Base-by-base conservation (phyloP, 1,140 invertebrate genomes). In the Ostrea denselamellosa region DNA sequence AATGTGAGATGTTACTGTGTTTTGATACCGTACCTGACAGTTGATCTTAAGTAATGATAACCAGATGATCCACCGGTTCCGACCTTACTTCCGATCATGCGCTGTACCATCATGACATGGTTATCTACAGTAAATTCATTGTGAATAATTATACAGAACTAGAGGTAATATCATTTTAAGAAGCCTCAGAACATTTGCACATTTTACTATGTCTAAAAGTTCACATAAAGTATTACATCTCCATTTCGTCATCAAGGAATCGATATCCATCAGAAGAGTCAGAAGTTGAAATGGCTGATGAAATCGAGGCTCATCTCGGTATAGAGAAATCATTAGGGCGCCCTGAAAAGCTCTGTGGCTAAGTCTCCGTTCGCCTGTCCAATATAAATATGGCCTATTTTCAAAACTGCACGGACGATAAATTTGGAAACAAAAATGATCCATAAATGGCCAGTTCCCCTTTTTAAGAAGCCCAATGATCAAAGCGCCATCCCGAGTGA, bases 211-310 rank as follows among this genome's bases (percentile, higher is more conserved):
- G 34, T 9, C 8, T n/a, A 14, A 14, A 62, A n/a, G 14, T 62
- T 12, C 7, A 62, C 58, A n/a, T 17, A n/a, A 34, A 77, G 9
- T 34, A 97, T 97, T 96, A 99, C 99, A 99, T 95, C 99, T 96
- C 99, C 99, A 99, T 95, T 99, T 99, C n/a, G 98, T 99, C 90
- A 99, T 98, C 83, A 99, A 96, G 1, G 98, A 98, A 95, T 99
- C 99, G 54, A 99, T 99, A 94, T 99, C 98, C 97, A 99, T 99
- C 1, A 99, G 96, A 7, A 98, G 96, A 0, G 97, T 98, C 0
- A 99, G 96, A 83, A 99, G 96, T 94, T 99, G 98, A 96, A 99
- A 98, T 0, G 99, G 98, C 94, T 99, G 98, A 91, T 98, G 98
- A 95, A 99, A 99, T 34, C 98, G 96, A 0, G 98, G 98, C 95